A percentile compares a stretch with the other conserved stretches of the same genome.
These are phyloP conservation scores for Coremacera marginata DNA, from an alignment of 2,888 invertebrate genomes.

Conservation along the genomic window DNA sequence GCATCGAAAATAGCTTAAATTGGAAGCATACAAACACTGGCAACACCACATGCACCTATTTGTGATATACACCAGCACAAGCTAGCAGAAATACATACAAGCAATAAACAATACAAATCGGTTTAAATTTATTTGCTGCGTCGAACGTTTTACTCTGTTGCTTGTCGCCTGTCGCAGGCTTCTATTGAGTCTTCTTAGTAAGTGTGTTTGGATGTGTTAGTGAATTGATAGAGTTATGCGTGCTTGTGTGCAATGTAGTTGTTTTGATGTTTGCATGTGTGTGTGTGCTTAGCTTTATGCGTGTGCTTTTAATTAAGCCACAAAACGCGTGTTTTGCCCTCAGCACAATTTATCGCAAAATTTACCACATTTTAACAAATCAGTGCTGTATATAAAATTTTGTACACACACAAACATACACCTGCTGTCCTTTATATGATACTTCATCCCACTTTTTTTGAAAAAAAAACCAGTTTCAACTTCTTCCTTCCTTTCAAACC, in stretches of 20 bases:
- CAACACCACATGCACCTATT: too few relatives aligned
- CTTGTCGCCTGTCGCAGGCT: conserved; percentile 38
- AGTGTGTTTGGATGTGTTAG: conserved; percentile 40
- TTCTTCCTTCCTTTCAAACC: too few relatives aligned
- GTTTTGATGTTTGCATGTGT: not conserved
- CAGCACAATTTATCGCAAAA: conserved; percentile 3
- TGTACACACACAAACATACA: not conserved
- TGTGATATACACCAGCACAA: too few relatives aligned
- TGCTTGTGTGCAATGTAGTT: too few relatives aligned
- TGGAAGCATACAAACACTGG: too few relatives aligned
- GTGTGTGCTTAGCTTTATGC: conserved; percentile 47
- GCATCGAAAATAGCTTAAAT: too few relatives aligned
- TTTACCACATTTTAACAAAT: not conserved
- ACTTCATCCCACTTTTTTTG: too few relatives aligned
- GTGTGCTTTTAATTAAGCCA: conserved; percentile 42
- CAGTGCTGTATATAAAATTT: too few relatives aligned
- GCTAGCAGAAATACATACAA: not conserved
- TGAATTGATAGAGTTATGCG: conserved; percentile 42
- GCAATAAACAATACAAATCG: conserved; percentile 29
- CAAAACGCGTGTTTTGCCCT: conserved; percentile 26
- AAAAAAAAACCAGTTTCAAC: too few relatives aligned
- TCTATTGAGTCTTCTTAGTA: conserved; percentile 28
- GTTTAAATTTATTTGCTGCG: conserved; percentile 31
- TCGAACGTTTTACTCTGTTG: conserved; percentile 50
- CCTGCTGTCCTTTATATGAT: too few relatives aligned